A percentile compares a stretch with the other conserved stretches of the same genome.
These are phyloP conservation scores for Vidua macroura DNA, from an alignment of 2,113 vertebrate genomes.

Conservation along the genomic window DNA sequence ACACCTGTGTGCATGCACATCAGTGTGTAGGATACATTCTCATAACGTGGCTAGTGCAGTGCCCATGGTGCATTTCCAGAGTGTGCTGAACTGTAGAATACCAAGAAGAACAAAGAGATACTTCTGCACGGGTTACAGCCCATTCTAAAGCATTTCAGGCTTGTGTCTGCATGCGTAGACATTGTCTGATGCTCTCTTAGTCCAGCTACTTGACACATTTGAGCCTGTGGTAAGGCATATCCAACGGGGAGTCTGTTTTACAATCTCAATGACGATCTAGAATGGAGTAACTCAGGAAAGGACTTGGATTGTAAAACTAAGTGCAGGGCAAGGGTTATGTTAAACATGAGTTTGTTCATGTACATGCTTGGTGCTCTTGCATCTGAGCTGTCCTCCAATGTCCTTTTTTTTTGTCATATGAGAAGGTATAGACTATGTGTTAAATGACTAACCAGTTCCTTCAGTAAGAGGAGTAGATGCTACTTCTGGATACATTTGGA, in stretches of 20 bases:
- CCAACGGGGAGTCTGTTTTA: background rate
- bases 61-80: fast-evolving
- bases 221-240: background rate
- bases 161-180: background rate
- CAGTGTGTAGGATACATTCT: background rate
- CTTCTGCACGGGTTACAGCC: background rate
- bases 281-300: background rate
- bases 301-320: background rate
- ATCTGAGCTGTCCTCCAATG: background rate
- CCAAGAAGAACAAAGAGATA: background rate
- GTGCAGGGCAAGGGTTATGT: background rate
- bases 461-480: background rate
- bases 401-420: background rate
- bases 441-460: background rate
- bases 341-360: background rate
- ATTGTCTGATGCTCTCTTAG: background rate
- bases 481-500: background rate
- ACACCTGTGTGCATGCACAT: fast-evolving
- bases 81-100: background rate
- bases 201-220: background rate
- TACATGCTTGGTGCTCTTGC: background rate
- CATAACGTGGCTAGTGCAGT: background rate
- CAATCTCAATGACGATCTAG: fast-evolving
- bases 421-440: background rate
- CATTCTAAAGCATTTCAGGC: background rate